These are phyloP conservation scores for Liolophura sinensis DNA, from an alignment of 1,140 invertebrate genomes.

Conservation along the genomic window DNA sequence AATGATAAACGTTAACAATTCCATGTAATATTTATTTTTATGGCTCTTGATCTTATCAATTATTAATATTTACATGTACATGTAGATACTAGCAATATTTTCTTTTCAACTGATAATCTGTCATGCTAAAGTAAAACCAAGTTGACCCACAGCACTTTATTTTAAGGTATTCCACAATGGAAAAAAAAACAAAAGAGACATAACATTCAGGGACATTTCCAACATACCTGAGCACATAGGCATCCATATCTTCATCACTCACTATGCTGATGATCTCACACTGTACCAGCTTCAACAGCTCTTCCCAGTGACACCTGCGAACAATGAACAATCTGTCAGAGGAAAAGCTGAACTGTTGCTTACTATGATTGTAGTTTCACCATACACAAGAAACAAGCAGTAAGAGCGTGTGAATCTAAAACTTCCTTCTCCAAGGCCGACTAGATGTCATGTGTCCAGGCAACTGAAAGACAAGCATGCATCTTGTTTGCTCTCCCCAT, in stretches of 20 bases:
- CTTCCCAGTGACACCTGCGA: slow-evolving; percentile 83
- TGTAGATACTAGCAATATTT: neutral
- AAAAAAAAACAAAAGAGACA: slow-evolving; percentile 1
- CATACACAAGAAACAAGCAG: slow-evolving; percentile 4
- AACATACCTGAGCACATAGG: slow-evolving; percentile 92
- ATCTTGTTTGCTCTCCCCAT: neutral
- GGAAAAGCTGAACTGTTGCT: slow-evolving; percentile 3
- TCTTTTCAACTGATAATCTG: no score
- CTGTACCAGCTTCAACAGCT: slow-evolving; percentile 84
- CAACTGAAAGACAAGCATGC: slow-evolving; percentile 6
- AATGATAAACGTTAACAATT: no score
- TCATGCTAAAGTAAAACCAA: neutral
- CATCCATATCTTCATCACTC: slow-evolving; percentile 87
- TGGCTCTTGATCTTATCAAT: neutral
- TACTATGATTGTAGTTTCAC: slow-evolving; percentile 2
- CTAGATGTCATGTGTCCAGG: neutral
- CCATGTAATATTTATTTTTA: slow-evolving; percentile 6
- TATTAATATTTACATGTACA: neutral
- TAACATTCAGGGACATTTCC: neutral
- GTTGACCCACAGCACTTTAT: no score
- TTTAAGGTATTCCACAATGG: no score
- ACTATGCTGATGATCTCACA: slow-evolving; percentile 95
- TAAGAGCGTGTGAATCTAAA: neutral
- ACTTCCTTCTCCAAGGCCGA: neutral
- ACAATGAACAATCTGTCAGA: slow-evolving; percentile 60